Percentiles rank a stretch among this genome's conserved stretches.
Evolutionary conservation across 2,888 invertebrate genomes (phyloP).

Genomic region (Phragmatobia fuliginosa): DNA sequence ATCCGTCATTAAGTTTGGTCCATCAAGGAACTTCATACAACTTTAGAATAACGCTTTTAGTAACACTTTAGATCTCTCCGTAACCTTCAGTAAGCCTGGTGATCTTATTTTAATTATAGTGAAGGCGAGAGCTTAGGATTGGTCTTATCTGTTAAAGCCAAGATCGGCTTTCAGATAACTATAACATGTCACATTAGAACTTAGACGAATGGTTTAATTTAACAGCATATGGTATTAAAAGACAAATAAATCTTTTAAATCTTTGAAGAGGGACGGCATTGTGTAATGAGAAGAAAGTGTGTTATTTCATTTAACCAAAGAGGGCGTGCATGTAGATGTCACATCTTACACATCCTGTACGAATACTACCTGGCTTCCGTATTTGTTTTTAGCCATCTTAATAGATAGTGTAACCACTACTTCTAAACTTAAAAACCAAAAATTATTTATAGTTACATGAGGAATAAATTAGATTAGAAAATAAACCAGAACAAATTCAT

Average conservation of each 20-base stretch:
- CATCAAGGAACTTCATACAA: slow-evolving; percentile 11
- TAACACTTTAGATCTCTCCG: slow-evolving; percentile 36
- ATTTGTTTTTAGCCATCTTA: too few species aligned
- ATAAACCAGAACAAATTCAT: too few species aligned
- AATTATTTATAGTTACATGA: too few species aligned
- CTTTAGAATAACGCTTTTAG: slow-evolving; percentile 12
- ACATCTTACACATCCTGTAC: too few species aligned
- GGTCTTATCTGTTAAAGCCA: slow-evolving; percentile 37
- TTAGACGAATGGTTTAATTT: slow-evolving; percentile 9
- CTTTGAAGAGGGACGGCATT: too few species aligned
- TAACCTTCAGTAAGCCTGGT: slow-evolving; percentile 35
- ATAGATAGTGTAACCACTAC: too few species aligned
- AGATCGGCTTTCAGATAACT: slow-evolving; percentile 39
- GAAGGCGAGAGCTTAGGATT: slow-evolving; percentile 28
- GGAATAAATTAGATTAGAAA: too few species aligned
- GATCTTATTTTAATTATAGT: slow-evolving; percentile 50
- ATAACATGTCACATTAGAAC: slow-evolving; percentile 23
- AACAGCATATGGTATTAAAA: background rate
- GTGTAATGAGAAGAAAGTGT: too few species aligned
- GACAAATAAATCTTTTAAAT: background rate
- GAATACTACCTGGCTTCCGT: too few species aligned
- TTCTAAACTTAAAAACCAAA: too few species aligned
- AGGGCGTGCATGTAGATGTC: too few species aligned
- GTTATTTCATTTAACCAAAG: too few species aligned
- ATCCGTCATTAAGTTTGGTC: slow-evolving; percentile 2